Evolutionary conservation across 2,888 invertebrate genomes (phyloP).

Genomic region (Parthenolecanium corni): DNA sequence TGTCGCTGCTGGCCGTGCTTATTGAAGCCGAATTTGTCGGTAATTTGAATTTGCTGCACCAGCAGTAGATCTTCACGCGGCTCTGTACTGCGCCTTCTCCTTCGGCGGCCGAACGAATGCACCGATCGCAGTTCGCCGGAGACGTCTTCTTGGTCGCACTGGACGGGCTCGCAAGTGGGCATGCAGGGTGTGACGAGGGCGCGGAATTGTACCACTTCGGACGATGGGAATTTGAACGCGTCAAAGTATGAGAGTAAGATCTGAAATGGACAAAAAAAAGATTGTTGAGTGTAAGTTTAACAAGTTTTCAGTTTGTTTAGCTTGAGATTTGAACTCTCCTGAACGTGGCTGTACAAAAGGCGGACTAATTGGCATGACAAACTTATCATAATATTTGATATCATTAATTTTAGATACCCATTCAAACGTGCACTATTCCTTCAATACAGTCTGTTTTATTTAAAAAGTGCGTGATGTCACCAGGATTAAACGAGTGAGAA

Average conservation of each 20-base stretch:
- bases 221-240: constrained; percentile 92
- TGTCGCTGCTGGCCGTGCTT: constrained; percentile 40
- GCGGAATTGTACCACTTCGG: constrained; percentile 87
- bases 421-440: too few relatives aligned
- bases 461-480: too few relatives aligned
- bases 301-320: too few relatives aligned
- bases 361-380: too few relatives aligned
- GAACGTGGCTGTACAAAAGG: too few relatives aligned
- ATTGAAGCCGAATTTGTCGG: constrained; percentile 78
- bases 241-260: constrained; percentile 81
- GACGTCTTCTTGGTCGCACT: constrained; percentile 72
- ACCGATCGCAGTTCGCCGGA: constrained; percentile 43
- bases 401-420: too few relatives aligned
- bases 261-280: constrained; percentile 42
- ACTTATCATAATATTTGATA: too few relatives aligned
- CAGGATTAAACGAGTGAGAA: too few relatives aligned
- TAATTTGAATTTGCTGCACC: constrained; percentile 83
- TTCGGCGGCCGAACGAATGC: constrained; percentile 44
- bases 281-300: background rate
- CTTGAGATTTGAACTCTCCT: too few relatives aligned
- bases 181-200: constrained; percentile 91
- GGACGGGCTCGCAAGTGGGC: constrained; percentile 84
- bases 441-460: too few relatives aligned
- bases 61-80: constrained; percentile 69
- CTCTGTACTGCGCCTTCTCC: constrained; percentile 38